These are phyloP conservation scores for Agrotis exclamationis DNA, from an alignment of 2,888 invertebrate genomes.

Conservation along the genomic window DNA sequence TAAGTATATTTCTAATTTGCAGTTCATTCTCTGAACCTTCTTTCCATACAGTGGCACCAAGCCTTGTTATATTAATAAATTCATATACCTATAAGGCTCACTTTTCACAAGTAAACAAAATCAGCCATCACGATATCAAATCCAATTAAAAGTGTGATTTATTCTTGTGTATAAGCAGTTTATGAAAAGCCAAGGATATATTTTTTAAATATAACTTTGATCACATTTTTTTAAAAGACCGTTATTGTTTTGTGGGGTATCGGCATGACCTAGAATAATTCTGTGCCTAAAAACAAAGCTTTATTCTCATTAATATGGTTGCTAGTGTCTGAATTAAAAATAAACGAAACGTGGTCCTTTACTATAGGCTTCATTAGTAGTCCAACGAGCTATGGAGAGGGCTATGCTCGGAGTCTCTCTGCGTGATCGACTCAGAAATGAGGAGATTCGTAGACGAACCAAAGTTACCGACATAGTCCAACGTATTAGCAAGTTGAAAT, in stretches of 20 bases:
- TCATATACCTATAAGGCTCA: background rate
- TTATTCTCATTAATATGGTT: background rate
- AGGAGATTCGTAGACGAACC: too few relatives aligned
- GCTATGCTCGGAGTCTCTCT: too few relatives aligned
- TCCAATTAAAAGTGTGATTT: slow-evolving; percentile 36
- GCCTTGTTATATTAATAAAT: background rate
- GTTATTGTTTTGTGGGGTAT: background rate
- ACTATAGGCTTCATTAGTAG: too few relatives aligned
- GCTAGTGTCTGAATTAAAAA: too few relatives aligned
- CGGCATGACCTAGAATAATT: background rate
- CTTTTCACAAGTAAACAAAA: slow-evolving; percentile 29
- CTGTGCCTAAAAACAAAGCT: background rate
- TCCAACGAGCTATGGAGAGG: too few relatives aligned
- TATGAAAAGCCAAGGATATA: slow-evolving; percentile 16
- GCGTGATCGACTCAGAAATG: too few relatives aligned
- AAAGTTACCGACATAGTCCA: too few relatives aligned
- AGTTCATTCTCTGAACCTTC: background rate
- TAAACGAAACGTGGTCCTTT: too few relatives aligned
- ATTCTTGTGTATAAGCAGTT: slow-evolving; percentile 10
- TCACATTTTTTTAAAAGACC: background rate
- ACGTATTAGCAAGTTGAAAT: too few relatives aligned
- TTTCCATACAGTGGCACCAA: background rate
- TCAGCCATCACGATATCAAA: slow-evolving; percentile 35
- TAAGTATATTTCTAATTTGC: too few relatives aligned
- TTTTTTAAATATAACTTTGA: background rate